Conservation (phyloP, 2,888 invertebrate species). For the Spatulosminthurus flaviceps region DNA sequence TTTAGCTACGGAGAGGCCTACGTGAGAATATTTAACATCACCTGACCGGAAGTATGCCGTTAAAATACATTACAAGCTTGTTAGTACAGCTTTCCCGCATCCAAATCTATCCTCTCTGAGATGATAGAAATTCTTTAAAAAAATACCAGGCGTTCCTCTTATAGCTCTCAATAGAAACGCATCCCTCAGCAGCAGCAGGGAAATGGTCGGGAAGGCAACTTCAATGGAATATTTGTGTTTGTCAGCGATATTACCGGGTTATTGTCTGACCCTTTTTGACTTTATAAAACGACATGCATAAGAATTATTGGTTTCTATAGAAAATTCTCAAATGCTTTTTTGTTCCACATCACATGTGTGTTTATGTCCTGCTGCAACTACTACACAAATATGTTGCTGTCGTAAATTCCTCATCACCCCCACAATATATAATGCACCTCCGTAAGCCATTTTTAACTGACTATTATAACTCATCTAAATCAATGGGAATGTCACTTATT, state of each 20-base stretch:
- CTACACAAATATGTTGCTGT: slow-evolving; percentile 11
- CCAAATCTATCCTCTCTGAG: neutral
- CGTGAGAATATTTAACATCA: neutral
- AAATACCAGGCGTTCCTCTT: neutral
- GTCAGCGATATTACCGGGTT: neutral
- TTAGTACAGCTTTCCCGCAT: neutral
- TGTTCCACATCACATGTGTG: neutral
- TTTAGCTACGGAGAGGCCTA: neutral
- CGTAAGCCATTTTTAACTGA: slow-evolving; percentile 7
- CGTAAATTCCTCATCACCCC: slow-evolving; percentile 38
- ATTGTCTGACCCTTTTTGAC: neutral
- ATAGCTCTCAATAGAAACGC: neutral
- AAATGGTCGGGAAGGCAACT: neutral
- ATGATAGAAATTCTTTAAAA: neutral
- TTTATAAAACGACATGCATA: neutral
- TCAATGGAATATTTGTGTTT: slow-evolving; percentile 6
- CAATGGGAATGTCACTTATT: slow-evolving; percentile 48
- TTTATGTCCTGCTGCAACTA: neutral
- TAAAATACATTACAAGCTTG: neutral
- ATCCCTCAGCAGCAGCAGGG: neutral
- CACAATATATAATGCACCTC: no score
- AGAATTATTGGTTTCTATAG: neutral
- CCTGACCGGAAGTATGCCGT: slow-evolving; percentile 4
- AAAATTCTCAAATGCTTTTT: neutral
- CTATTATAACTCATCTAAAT: slow-evolving; percentile 49